Conservation (phyloP, 2,888 invertebrate genomes). For the Reticulitermes lucifugus region DNA sequence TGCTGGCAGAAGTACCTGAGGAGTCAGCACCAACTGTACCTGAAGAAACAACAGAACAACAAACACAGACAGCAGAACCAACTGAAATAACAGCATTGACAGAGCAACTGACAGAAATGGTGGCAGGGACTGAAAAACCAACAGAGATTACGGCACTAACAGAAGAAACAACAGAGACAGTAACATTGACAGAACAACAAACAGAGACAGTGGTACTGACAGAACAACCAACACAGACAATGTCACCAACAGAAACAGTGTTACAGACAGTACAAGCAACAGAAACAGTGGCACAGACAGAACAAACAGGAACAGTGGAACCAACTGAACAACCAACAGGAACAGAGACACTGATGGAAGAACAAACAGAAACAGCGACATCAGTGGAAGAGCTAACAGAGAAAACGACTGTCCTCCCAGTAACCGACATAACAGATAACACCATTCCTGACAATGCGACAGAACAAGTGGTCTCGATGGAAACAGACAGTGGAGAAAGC, state of each 20-base stretch:
- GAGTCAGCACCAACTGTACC: neutral
- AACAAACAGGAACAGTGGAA: neutral
- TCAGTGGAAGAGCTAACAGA: neutral
- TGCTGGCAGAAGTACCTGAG: neutral
- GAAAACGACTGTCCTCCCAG: neutral
- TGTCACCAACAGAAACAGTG: neutral
- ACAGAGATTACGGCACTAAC: neutral
- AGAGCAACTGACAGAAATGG: neutral
- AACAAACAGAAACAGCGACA: neutral
- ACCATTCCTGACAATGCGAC: neutral
- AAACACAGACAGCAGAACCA: neutral
- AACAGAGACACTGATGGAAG: neutral
- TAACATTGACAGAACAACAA: neutral
- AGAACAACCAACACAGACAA: neutral
- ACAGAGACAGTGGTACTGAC: neutral
- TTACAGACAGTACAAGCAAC: conserved; percentile 8
- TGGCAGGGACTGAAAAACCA: neutral
- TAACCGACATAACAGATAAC: neutral
- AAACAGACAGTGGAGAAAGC: neutral
- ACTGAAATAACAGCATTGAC: neutral
- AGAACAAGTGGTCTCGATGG: neutral
- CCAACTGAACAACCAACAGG: neutral
- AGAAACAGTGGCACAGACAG: neutral
- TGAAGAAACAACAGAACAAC: neutral
- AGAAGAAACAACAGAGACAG: neutral